A percentile compares a stretch with the other conserved stretches of the same genome.
These are phyloP conservation scores for Habroteleia sp. DNA, from an alignment of 2,888 invertebrate species.

Conservation along the genomic window DNA sequence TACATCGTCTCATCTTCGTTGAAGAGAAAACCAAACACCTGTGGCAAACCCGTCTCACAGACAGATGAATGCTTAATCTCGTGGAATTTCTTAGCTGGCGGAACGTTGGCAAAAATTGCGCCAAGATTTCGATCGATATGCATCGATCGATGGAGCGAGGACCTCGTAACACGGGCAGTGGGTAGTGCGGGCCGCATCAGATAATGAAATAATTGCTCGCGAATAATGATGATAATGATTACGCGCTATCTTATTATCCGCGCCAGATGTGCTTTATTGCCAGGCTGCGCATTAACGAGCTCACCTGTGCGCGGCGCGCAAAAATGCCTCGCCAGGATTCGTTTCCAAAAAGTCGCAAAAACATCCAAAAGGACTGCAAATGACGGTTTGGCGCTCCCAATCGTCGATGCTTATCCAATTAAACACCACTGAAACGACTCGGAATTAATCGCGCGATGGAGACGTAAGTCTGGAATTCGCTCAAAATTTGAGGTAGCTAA, in stretches of 20 bases:
- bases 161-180: slow-evolving; percentile 61
- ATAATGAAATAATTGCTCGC: slow-evolving; percentile 66
- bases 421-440: slow-evolving; percentile 29
- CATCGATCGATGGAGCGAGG: slow-evolving; percentile 55
- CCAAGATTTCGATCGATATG: slow-evolving; percentile 60
- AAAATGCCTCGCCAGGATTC: slow-evolving; percentile 22
- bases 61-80: slow-evolving; percentile 63
- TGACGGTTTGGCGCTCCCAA: not conserved
- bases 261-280: slow-evolving; percentile 63
- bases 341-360: slow-evolving; percentile 27
- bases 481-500: slow-evolving; percentile 6
- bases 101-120: slow-evolving; percentile 51
- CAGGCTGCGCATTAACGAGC: slow-evolving; percentile 68
- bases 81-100: slow-evolving; percentile 60
- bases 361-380: not conserved
- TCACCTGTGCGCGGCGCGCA: slow-evolving; percentile 45
- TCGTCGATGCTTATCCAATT: slow-evolving; percentile 50
- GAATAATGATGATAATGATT: slow-evolving; percentile 63
- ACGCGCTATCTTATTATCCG: slow-evolving; percentile 63
- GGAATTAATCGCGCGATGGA: slow-evolving; percentile 23
- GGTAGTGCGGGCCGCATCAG: slow-evolving; percentile 55
- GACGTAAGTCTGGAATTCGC: slow-evolving; percentile 1
- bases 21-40: slow-evolving; percentile 59
- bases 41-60: slow-evolving; percentile 62
- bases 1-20: slow-evolving; percentile 57